Evolutionary conservation across 2,888 invertebrate genomes (phyloP).

Genomic region (Oasisia sp.): DNA sequence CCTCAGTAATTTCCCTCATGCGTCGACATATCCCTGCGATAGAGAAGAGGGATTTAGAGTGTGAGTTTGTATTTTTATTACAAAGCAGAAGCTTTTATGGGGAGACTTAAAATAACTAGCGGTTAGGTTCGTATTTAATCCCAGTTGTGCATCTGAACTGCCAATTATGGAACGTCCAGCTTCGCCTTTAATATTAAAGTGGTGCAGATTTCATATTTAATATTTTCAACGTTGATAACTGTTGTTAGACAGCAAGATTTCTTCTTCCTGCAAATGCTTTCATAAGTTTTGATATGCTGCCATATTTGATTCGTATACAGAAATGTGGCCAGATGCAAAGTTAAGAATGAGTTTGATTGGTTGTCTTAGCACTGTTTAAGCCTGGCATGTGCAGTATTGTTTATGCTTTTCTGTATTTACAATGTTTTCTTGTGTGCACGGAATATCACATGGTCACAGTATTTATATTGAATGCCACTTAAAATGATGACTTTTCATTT

Average conservation of each 20-base stretch:
- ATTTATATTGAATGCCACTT: neutral
- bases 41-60: neutral
- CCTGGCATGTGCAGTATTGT: neutral
- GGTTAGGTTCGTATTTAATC: neutral
- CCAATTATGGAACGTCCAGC: neutral
- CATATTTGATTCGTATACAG: neutral
- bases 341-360: neutral
- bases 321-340: neutral
- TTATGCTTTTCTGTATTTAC: neutral
- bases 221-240: neutral
- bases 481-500: neutral
- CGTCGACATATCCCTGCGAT: neutral
- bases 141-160: neutral
- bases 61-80: neutral
- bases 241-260: neutral
- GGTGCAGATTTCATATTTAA: conserved; percentile 6
- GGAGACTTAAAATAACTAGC: neutral
- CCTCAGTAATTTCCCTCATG: neutral
- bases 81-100: neutral
- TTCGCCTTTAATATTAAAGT: neutral
- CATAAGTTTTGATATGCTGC: neutral
- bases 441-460: neutral
- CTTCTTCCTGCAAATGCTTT: neutral
- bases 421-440: neutral
- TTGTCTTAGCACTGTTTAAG: neutral